Base-by-base conservation (phyloP, 2,888 invertebrate genomes). In the Rhyacophila evoluta region DNA sequence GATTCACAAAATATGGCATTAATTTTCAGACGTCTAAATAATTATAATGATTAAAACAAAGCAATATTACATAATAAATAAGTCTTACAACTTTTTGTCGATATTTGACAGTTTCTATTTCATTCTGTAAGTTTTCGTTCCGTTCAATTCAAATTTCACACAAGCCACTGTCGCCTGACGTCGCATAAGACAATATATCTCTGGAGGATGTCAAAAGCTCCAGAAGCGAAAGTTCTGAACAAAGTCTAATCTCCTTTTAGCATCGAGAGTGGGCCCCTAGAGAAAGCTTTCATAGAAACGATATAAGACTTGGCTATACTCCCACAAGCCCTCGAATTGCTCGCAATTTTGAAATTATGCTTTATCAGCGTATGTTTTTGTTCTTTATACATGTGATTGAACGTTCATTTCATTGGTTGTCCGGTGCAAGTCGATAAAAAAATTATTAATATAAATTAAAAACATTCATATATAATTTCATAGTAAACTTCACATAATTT, bases 101-200 rank as follows among this genome's bases (percentile, higher is more conserved):
- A 55, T 55, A 55, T 55, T 55, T 55, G 55, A 55, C 55, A 55
- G 55, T 55, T 55, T 8, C 55, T 19, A 25, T 55, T 19, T 55
- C 25, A 55, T 2, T 25, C 55, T 19, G 2, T 2, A 25, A 33
- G 69, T 15, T 69, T 29, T 69, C 69, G 11, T 69, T 69, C 28
- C 15, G 15, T 29, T 15, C 69, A 27, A 69, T 69, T 69, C 69
- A 69, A 28, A 69, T 29, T 69, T 69, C 69, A n/a, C 29, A 69
- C 28, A 69, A 27, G 33, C 12, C 29, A 15, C 69, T 19, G 25
- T 8, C 55, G 25, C 8, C 55, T 55, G 55, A 55, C 55, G 19
- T 55, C 19, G 55, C 55, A 55, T 55, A 55, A 69, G 69, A 69
- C 69, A 69, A 69, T 69, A 69, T 33, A 69, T 69, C 69, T 69